These are phyloP conservation scores for Hydrotaea diabolus DNA, from an alignment of 2,888 invertebrate species.

Conservation along the genomic window DNA sequence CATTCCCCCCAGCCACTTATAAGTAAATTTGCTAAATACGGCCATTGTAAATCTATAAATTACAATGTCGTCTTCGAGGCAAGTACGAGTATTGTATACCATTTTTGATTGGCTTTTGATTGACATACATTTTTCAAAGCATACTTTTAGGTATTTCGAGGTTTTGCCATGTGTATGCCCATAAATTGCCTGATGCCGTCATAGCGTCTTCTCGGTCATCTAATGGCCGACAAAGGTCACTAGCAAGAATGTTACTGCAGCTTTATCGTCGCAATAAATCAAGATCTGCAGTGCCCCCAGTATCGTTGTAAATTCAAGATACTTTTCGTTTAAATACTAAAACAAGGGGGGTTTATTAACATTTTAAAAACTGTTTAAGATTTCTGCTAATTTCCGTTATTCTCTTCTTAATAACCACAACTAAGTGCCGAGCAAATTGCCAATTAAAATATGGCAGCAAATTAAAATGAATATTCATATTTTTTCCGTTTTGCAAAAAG, in stretches of 20 bases:
- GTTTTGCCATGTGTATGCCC: neutral
- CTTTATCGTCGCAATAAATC: neutral
- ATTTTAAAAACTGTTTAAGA: neutral
- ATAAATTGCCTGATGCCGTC: neutral
- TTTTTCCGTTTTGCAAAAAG: neutral
- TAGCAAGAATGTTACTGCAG: neutral
- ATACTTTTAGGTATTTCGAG: slow-evolving; percentile 7
- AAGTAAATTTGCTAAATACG: too few relatives aligned
- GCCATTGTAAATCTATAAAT: neutral
- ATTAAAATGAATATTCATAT: neutral
- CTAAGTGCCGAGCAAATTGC: neutral
- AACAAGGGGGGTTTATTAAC: neutral
- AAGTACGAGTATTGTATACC: neutral
- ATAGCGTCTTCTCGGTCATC: neutral
- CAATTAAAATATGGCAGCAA: neutral
- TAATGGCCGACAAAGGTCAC: neutral
- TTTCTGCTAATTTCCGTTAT: neutral
- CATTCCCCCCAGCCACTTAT: slow-evolving; percentile 12
- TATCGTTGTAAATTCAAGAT: neutral
- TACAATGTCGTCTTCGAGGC: neutral
- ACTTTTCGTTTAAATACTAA: neutral
- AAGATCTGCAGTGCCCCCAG: too few relatives aligned
- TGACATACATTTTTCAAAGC: slow-evolving; percentile 5
- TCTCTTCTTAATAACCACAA: neutral
- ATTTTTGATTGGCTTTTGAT: neutral